A percentile compares a stretch with the other conserved stretches of the same genome.
These are phyloP conservation scores for Trichomalopsis sarcophagae DNA, from an alignment of 1,140 invertebrate genomes.

Conservation along the genomic window DNA sequence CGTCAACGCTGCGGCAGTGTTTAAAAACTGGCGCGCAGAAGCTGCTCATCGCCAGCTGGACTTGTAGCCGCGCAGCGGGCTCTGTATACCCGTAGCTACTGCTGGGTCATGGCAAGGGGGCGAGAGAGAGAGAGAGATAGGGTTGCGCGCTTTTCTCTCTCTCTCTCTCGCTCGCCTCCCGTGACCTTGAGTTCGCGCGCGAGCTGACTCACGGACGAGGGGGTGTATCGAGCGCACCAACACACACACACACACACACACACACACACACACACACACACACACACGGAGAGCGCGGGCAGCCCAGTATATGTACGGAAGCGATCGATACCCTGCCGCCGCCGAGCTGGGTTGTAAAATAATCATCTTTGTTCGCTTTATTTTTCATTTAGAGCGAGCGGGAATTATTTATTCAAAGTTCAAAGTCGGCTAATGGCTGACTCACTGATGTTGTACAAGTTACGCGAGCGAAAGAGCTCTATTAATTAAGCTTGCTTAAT, in stretches of 20 bases:
- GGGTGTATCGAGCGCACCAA: conserved; percentile 11
- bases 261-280: too few species aligned
- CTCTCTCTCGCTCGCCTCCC: too few species aligned
- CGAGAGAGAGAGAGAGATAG: neutral
- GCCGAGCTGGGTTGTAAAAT: neutral
- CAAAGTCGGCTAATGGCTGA: too few species aligned
- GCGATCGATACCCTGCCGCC: neutral
- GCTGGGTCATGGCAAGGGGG: neutral
- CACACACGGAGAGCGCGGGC: too few species aligned
- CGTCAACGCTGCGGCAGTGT: too few species aligned
- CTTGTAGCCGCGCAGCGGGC: neutral
- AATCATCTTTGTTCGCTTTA: neutral
- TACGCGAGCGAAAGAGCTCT: too few species aligned
- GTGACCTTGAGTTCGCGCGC: conserved; percentile 24
- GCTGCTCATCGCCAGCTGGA: neutral
- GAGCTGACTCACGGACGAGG: neutral
- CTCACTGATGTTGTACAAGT: too few species aligned
- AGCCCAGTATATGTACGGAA: neutral
- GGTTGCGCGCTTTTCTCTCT: too few species aligned
- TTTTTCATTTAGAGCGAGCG: too few species aligned
- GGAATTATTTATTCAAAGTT: too few species aligned
- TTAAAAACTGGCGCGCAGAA: too few species aligned
- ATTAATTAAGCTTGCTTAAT: too few species aligned
- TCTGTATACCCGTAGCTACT: neutral
- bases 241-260: neutral